These are phyloP conservation scores for Synaphobranchus kaupii DNA, from an alignment of 2,797 vertebrate genomes.

Conservation along the genomic window DNA sequence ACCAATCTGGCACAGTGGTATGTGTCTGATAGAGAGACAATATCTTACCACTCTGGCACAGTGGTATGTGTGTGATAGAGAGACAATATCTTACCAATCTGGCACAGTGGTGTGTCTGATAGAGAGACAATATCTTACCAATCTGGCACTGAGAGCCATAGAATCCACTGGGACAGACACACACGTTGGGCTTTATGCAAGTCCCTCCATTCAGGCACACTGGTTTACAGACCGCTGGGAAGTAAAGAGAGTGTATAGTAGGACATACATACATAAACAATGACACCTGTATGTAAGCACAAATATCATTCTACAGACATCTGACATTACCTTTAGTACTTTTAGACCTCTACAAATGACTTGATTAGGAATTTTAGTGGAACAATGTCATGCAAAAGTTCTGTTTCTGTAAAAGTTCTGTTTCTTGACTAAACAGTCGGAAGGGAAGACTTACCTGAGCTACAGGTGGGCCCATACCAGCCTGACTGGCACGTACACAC, in stretches of 20 bases:
- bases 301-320: background rate
- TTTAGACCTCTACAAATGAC: background rate
- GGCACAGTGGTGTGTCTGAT: background rate
- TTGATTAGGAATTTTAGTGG: background rate
- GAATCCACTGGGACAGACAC: constrained; percentile 86
- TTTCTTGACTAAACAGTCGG: constrained; percentile 8
- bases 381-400: background rate
- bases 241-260: background rate
- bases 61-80: background rate
- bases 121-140: constrained; percentile 65
- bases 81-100: constrained; percentile 77
- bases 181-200: constrained; percentile 81
- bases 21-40: background rate
- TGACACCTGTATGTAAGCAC: background rate
- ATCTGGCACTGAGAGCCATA: constrained; percentile 89
- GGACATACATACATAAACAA: background rate
- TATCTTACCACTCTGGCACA: constrained; percentile 77
- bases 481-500: constrained; percentile 82
- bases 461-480: constrained; percentile 86
- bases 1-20: constrained; percentile 74
- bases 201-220: constrained; percentile 89
- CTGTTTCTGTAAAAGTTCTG: background rate
- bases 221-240: constrained; percentile 80
- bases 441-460: constrained; percentile 74
- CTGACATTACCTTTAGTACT: background rate